Percentiles rank a stretch among this genome's conserved stretches.
These are phyloP conservation scores for Ladona fulva DNA, from an alignment of 1,140 invertebrate genomes.

Conservation along the genomic window DNA sequence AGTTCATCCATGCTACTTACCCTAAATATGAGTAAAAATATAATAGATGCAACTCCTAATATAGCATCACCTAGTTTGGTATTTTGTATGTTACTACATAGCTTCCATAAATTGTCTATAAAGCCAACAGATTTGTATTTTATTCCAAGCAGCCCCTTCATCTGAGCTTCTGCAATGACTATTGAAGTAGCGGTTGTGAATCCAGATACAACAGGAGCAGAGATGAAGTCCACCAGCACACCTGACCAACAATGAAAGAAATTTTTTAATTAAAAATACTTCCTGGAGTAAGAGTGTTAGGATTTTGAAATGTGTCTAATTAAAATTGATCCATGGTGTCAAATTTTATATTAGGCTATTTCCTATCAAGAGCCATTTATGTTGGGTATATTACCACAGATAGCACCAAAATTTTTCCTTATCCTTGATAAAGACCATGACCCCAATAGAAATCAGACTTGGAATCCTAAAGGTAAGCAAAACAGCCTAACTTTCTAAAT, in stretches of 20 bases:
- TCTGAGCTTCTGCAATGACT: constrained; percentile 80
- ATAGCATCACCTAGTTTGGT: constrained; percentile 48
- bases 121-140: constrained; percentile 51
- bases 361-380: constrained; percentile 3
- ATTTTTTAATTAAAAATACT: constrained; percentile 17
- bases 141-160: constrained; percentile 74
- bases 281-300: not conserved
- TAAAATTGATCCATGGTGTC: not conserved
- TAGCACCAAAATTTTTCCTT: no score
- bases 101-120: constrained; percentile 46
- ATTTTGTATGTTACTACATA: constrained; percentile 47
- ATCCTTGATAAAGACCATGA: no score
- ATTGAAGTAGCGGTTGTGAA: constrained; percentile 89
- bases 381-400: constrained; percentile 19
- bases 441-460: no score
- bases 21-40: constrained; percentile 52
- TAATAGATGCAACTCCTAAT: constrained; percentile 54
- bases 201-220: constrained; percentile 79
- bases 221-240: constrained; percentile 89
- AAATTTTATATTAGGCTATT: not conserved
- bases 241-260: constrained; percentile 52
- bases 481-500: no score
- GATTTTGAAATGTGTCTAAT: not conserved
- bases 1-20: constrained; percentile 37
- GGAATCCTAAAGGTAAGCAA: no score